Evolutionary conservation across 2,888 invertebrate genomes (phyloP).

Genomic region (Apotomis capreana): DNA sequence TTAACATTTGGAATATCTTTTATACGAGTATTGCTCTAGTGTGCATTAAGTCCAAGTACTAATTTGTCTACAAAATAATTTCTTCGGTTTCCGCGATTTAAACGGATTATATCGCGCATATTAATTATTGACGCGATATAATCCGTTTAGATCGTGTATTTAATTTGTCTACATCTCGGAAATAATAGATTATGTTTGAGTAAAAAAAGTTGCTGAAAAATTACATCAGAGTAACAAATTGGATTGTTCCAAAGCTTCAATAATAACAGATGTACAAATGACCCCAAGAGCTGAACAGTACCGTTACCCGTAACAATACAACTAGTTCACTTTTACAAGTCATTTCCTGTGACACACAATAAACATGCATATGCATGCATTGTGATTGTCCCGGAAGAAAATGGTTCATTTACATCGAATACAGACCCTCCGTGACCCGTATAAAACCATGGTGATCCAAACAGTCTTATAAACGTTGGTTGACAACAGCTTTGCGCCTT

Average conservation of each 20-base stretch:
- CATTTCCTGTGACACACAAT: constrained; percentile 63
- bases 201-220: too few species aligned
- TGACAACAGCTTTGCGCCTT: neutral
- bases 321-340: constrained; percentile 59
- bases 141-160: too few species aligned
- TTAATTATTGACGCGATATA: too few species aligned
- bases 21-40: too few species aligned
- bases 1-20: too few species aligned
- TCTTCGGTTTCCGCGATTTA: too few species aligned
- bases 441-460: constrained; percentile 1
- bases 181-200: too few species aligned
- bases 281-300: constrained; percentile 64
- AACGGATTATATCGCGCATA: too few species aligned
- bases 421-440: constrained; percentile 50
- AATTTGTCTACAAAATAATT: too few species aligned
- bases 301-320: constrained; percentile 66
- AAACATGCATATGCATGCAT: constrained; percentile 57
- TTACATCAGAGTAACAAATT: neutral
- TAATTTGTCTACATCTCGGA: too few species aligned
- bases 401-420: constrained; percentile 70
- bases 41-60: too few species aligned
- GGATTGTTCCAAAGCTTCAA: neutral
- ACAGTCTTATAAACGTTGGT: neutral
- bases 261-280: constrained; percentile 48
- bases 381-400: constrained; percentile 55